Conservation (phyloP, 2,888 invertebrate species). For the Dicyrtoma fusca region DNA sequence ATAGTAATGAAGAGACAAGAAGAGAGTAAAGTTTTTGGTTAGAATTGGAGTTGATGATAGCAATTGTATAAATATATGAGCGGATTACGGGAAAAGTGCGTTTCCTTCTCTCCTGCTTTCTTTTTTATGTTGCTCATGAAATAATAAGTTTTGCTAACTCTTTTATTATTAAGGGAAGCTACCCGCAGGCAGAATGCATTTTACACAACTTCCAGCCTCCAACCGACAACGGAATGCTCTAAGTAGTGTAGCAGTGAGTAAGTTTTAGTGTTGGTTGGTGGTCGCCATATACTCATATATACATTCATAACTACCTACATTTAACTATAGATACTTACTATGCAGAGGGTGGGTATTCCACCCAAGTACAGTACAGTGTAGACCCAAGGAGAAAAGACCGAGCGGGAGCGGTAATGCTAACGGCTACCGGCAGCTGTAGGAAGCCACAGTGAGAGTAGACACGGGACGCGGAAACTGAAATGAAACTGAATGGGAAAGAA, state of each 20-base stretch:
- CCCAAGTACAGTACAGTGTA: no score
- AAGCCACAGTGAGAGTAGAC: neutral
- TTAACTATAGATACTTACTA: no score
- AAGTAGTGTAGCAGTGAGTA: no score
- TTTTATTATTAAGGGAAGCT: constrained; percentile 36
- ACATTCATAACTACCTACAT: no score
- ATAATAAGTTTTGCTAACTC: constrained; percentile 37
- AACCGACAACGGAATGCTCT: no score
- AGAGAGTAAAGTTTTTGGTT: constrained; percentile 12
- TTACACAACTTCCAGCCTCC: constrained; percentile 8
- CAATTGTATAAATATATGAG: neutral
- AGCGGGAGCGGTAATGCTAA: no score
- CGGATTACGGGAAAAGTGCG: constrained; percentile 11
- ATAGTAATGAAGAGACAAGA: neutral
- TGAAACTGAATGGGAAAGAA: neutral
- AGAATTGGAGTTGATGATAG: constrained; percentile 14
- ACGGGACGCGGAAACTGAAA: neutral
- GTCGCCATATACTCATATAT: no score
- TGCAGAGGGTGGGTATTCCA: no score
- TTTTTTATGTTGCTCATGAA: constrained; percentile 15
- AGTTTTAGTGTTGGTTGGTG: no score
- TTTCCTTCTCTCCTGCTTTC: neutral
- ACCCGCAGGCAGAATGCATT: constrained; percentile 36
- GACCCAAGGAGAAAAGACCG: no score
- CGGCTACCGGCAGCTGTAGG: no score